Conservation (phyloP, 2,113 vertebrate species). For the Semicossyphus pulcher region DNA sequence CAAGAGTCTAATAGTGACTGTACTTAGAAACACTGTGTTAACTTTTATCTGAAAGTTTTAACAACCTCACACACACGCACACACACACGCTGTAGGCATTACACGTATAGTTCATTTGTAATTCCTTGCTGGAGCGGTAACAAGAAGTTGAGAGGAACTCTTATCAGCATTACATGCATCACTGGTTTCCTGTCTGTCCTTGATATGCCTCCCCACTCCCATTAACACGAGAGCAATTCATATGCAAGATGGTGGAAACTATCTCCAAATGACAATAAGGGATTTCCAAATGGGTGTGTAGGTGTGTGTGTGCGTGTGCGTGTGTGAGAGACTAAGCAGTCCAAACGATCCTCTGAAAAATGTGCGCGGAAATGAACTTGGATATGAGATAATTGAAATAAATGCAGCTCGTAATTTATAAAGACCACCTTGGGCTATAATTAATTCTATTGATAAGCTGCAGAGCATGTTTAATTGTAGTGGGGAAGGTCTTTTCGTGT, state of each 20-base stretch:
- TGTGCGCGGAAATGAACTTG: slow-evolving; percentile 66
- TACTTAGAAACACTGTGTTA: slow-evolving; percentile 8
- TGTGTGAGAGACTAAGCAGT: slow-evolving; percentile 30
- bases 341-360: slow-evolving; percentile 50
- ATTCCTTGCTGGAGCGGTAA: slow-evolving; percentile 58
- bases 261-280: slow-evolving; percentile 63
- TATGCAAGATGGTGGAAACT: slow-evolving; percentile 67
- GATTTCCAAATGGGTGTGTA: slow-evolving; percentile 37
- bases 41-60: slow-evolving; percentile 44
- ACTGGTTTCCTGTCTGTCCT: slow-evolving; percentile 69
- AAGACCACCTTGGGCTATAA: slow-evolving; percentile 67
- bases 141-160: slow-evolving; percentile 68
- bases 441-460: slow-evolving; percentile 75
- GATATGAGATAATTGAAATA: slow-evolving; percentile 77
- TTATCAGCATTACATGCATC: slow-evolving; percentile 75
- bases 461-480: slow-evolving; percentile 58
- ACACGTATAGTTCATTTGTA: slow-evolving; percentile 51
- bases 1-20: slow-evolving; percentile 24
- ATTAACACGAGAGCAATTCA: slow-evolving; percentile 77
- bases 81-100: slow-evolving; percentile 36
- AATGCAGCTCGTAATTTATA: slow-evolving; percentile 70
- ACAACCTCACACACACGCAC: background rate
- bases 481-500: slow-evolving; percentile 10
- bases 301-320: background rate
- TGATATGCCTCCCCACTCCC: slow-evolving; percentile 68